Base-by-base conservation (phyloP, 1,140 invertebrate species). In the Cydia fagiglandana region DNA sequence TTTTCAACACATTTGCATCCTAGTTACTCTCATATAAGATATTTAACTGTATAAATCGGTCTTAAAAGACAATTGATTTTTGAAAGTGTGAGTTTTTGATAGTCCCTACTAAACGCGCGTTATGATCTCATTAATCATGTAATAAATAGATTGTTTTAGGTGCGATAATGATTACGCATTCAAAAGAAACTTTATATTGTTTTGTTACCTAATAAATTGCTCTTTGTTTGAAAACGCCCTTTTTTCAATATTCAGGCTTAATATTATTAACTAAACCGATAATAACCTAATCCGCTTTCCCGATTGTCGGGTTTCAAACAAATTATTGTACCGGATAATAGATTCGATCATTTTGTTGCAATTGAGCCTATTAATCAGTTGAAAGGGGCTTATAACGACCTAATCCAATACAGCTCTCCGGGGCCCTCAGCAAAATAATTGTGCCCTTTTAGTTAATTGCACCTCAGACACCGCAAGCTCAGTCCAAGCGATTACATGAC, bases 221-320 rank as follows among this genome's bases (percentile, higher is more conserved):
- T 9, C 15, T 56, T 61, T 61, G 56, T 24, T 24, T 12, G 6
- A 61, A 10, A 61, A 61, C 7, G 1, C 20, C 17, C 17, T n/a
- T 20, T 12, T 10, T 61, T 61, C 50, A 53, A 61, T 56, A 61
- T 61, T 61, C 56, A 38, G 9, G 66, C 66, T 41, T 70, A 41
- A 45, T 20, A 70, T 70, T 38, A 70, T 45, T 45, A 70, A 70
- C 66, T 70, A 70, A 70, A 17, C 66, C 66, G 66, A 70, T 70
- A 70, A 70, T 70, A 70, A 70, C 66, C 34, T 41, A 70, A 70
- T 70, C 66, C 66, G 66, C 66, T 70, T 70, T 70, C 38, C 38
- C 66, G 34, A 45, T 66, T 70, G 66, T 38, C 66, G 66, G 66
- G 66, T 70, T 70, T 70, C 34, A 70, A 70, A 70, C 66, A 70